phyloP scores from a whole-genome alignment of 2,113 vertebrate genomes.

The Cichladusa arquata region DNA sequence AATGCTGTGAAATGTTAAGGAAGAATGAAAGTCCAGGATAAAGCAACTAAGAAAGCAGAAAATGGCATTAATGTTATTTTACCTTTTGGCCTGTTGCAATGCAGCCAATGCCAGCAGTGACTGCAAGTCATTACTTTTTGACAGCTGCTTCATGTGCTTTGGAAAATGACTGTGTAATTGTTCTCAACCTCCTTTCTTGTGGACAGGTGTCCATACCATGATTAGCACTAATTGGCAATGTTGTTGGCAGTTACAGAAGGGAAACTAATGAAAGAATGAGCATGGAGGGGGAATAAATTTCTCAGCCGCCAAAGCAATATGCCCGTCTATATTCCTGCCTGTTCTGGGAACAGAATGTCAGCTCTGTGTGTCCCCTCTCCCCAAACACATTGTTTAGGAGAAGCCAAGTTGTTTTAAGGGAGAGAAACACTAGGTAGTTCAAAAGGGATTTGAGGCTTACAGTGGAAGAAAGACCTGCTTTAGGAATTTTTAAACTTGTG shows the following conservation, averaged over 20 bases:
- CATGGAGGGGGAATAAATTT: not conserved
- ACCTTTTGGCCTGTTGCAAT: slow-evolving; percentile 35
- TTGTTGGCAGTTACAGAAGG: slow-evolving; percentile 30
- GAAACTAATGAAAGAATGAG: slow-evolving; percentile 31
- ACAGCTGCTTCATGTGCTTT: slow-evolving; percentile 47
- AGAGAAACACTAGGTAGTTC: not conserved
- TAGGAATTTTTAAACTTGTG: not conserved
- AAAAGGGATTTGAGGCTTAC: not conserved
- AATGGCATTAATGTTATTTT: not conserved
- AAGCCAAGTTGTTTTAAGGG: not conserved
- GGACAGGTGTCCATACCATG: slow-evolving; percentile 59
- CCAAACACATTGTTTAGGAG: not conserved
- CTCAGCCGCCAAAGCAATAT: not conserved
- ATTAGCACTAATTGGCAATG: slow-evolving; percentile 55
- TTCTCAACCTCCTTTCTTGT: slow-evolving; percentile 25
- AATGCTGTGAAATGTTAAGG: not conserved
- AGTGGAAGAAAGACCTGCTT: not conserved
- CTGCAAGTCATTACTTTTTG: slow-evolving; percentile 34
- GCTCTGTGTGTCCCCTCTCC: not conserved
- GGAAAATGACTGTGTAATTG: slow-evolving; percentile 41
- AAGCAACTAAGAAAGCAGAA: not conserved
- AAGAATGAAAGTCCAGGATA: not conserved
- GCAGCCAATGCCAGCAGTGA: not conserved
- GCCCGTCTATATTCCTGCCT: not conserved
- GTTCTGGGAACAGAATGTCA: not conserved